phyloP scores from a whole-genome alignment of 2,797 vertebrate genomes.

The Mastacembelus armatus region DNA sequence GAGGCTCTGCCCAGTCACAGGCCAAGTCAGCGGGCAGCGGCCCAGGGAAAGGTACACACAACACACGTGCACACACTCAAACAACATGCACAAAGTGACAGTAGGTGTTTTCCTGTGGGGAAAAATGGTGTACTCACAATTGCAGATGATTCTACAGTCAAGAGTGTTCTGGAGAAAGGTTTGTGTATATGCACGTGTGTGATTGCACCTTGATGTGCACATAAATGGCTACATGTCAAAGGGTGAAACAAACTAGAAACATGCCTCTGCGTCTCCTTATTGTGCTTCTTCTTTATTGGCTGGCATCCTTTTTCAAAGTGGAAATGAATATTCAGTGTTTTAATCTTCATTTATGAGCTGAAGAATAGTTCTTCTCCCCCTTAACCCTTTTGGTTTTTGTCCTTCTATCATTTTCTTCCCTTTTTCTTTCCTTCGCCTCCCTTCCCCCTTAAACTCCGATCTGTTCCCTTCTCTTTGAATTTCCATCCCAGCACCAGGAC shows the following conservation, averaged over 20 bases:
- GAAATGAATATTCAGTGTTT: constrained; percentile 40
- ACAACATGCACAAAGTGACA: constrained; percentile 43
- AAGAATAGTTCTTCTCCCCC: constrained; percentile 28
- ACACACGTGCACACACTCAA: constrained; percentile 41
- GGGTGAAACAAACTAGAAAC: constrained; percentile 39
- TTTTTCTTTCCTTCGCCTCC: not conserved
- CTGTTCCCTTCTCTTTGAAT: constrained; percentile 7
- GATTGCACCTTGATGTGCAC: constrained; percentile 53
- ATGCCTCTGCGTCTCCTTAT: constrained; percentile 56
- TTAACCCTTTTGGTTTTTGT: constrained; percentile 30
- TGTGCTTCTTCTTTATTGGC: constrained; percentile 76
- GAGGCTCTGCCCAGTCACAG: constrained; percentile 92
- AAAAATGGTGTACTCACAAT: constrained; percentile 51
- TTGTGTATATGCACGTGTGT: constrained; percentile 68
- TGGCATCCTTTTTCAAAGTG: constrained; percentile 69
- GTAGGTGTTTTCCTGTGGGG: constrained; percentile 34
- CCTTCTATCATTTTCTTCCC: constrained; percentile 2
- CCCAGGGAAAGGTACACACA: constrained; percentile 93
- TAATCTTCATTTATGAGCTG: constrained; percentile 20
- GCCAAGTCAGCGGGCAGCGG: constrained; percentile 92
- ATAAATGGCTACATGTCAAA: constrained; percentile 41
- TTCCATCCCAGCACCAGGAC: constrained; percentile 74
- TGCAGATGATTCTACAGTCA: constrained; percentile 59
- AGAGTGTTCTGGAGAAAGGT: constrained; percentile 56
- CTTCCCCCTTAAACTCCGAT: constrained; percentile 13